Evolutionary conservation across 2,888 invertebrate genomes (phyloP), one percentile per base, ranked within the genome.

Genomic region (Amblyjoppa proteus): DNA sequence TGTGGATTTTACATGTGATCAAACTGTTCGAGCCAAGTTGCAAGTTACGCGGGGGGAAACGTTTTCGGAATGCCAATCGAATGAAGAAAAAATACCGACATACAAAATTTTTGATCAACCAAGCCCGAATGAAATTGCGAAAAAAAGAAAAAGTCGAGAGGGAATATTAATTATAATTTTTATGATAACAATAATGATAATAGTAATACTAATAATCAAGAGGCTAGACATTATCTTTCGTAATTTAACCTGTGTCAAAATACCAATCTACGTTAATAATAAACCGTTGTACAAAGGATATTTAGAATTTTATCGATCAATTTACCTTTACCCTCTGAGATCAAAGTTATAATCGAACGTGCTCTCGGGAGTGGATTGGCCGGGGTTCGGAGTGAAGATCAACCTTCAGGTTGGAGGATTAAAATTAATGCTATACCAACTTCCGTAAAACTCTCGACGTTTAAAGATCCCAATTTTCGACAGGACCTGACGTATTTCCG

Each of bases 201-300:
- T 61, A 61, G 31, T 61, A 28, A 61, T 69, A 45, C 9, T 53
- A 71, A 53, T 51, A 73, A 83, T 83, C 58, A 25, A 70, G 70
- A 70, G 49, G 28, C 58, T 71, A 31, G 41, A 78, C 51, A 93
- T 93, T 93, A 93, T 93, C 93, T 94, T 94, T 93, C 93, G 91
- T 93, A 94, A 93, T 93, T 91, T 93, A 93, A 93, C 92, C 92
- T 92, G 93, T 93, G 94, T 93, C 93, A 94, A 94, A 93, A 91
- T 93, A 93, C 90, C 89, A 81, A 91, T 91, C 66, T 93, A 92
- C 89, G 91, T 92, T 93, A 93, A 94, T 93, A 93, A 94, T 86
- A 84, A 79, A 84, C 70, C 78, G 81, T 84, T 81, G 84, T 81
- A 84, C 83, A 93, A 93, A 93, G 41, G 93, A 91, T 91, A 86